Evolutionary conservation across 2,888 invertebrate species (phyloP).

Genomic region (Macaria notata): DNA sequence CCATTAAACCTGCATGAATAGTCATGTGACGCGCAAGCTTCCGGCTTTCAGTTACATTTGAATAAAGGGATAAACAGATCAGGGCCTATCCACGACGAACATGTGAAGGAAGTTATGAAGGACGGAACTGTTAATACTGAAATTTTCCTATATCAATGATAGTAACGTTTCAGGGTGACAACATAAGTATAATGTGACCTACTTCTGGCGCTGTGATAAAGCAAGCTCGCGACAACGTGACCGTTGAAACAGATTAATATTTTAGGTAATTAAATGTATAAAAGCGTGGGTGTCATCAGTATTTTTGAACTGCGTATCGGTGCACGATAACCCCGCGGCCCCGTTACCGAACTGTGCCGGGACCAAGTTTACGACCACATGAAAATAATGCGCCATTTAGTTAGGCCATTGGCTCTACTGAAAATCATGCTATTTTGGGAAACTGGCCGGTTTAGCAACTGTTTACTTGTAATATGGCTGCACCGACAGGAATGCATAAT

Average conservation of each 20-base stretch:
- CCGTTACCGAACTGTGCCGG: constrained; percentile 44
- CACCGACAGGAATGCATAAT: not conserved
- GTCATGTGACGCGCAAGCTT: too few species aligned
- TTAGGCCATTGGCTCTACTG: constrained; percentile 10
- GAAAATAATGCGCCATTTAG: constrained; percentile 29
- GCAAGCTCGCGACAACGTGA: constrained; percentile 7
- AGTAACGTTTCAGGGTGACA: too few species aligned
- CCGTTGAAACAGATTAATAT: constrained; percentile 15
- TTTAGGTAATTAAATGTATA: constrained; percentile 27
- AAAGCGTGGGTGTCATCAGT: constrained; percentile 41
- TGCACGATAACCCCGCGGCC: constrained; percentile 56
- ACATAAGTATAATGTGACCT: not conserved
- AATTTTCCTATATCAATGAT: too few species aligned
- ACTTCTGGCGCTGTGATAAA: constrained; percentile 5
- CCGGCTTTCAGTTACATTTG: too few species aligned
- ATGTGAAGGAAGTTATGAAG: too few species aligned
- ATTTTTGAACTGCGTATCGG: constrained; percentile 57
- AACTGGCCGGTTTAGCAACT: not conserved
- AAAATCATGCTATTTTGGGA: constrained; percentile 24
- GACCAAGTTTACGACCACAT: constrained; percentile 40
- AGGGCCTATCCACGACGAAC: too few species aligned
- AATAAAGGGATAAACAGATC: too few species aligned
- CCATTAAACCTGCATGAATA: too few species aligned
- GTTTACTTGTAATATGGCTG: not conserved
- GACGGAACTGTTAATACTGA: too few species aligned